A percentile compares a stretch with the other conserved stretches of the same genome.
Conservation (phyloP, 2,888 invertebrate species). For the Nomada hirtipes region DNA sequence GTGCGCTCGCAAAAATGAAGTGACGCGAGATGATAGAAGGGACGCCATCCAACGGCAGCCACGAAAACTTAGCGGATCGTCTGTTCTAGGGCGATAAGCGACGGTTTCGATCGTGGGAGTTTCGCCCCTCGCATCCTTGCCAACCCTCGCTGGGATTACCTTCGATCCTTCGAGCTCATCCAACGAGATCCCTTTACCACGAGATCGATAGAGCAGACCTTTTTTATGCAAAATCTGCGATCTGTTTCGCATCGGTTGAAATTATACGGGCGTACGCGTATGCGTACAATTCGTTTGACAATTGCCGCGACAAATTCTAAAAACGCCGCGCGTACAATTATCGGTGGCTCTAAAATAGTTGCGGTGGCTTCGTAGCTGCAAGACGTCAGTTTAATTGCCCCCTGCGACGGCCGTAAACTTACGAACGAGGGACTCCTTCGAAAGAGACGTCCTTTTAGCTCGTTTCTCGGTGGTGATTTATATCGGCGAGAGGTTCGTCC, state of each 20-base stretch:
- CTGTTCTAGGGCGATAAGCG: constrained; percentile 66
- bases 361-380: too few species aligned
- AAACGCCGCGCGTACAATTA: too few species aligned
- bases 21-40: constrained; percentile 32
- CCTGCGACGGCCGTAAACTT: not conserved
- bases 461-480: constrained; percentile 27
- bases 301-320: too few species aligned
- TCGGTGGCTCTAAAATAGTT: too few species aligned
- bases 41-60: constrained; percentile 64
- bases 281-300: not conserved
- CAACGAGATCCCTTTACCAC: not conserved
- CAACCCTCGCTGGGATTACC: constrained; percentile 12
- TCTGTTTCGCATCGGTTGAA: too few species aligned
- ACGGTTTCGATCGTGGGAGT: constrained; percentile 29
- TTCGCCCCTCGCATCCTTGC: not conserved
- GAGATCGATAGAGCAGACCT: not conserved
- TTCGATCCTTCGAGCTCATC: not conserved
- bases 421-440: not conserved
- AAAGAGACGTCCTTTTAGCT: not conserved
- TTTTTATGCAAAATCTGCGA: too few species aligned
- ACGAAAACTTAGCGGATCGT: constrained; percentile 47
- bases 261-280: too few species aligned
- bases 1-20: too few species aligned
- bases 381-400: constrained; percentile 1
- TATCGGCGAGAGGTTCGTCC: constrained; percentile 10